Percentiles rank a stretch among this genome's conserved stretches.
Evolutionary conservation across 2,888 invertebrate genomes (phyloP).

Genomic region (Leistus spinibarbis): DNA sequence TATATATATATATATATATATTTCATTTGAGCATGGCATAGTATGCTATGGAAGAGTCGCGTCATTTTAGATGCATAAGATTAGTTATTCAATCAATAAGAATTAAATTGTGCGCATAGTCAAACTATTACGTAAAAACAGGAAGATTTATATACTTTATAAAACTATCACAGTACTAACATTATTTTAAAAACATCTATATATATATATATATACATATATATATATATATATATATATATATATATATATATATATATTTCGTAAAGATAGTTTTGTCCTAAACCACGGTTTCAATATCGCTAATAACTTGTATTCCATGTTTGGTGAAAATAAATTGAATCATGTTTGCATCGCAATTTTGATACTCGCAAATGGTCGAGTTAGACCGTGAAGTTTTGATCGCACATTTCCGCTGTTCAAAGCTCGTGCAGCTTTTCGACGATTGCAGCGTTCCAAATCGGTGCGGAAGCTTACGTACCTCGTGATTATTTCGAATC

Average conservation of each 20-base stretch:
- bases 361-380: slow-evolving; percentile 61
- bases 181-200: neutral
- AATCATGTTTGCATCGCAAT: slow-evolving; percentile 61
- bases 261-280: neutral
- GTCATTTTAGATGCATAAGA: neutral
- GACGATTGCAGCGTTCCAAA: slow-evolving; percentile 51
- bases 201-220: neutral
- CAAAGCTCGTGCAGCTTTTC: slow-evolving; percentile 54
- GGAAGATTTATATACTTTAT: too few species aligned
- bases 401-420: slow-evolving; percentile 45
- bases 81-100: neutral
- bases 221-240: neutral
- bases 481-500: slow-evolving; percentile 49
- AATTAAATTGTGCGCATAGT: neutral
- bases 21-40: neutral
- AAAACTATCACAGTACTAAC: too few species aligned
- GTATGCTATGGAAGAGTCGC: too few species aligned
- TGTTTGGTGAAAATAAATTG: slow-evolving; percentile 77
- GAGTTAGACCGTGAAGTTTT: slow-evolving; percentile 49
- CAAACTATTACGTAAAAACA: neutral
- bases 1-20: too few species aligned
- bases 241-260: neutral
- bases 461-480: slow-evolving; percentile 33
- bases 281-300: slow-evolving; percentile 75
- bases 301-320: slow-evolving; percentile 79